Evolutionary conservation across 2,888 invertebrate species (phyloP), one percentile per base, ranked within the genome.

Genomic region (Nomada ruficornis): DNA sequence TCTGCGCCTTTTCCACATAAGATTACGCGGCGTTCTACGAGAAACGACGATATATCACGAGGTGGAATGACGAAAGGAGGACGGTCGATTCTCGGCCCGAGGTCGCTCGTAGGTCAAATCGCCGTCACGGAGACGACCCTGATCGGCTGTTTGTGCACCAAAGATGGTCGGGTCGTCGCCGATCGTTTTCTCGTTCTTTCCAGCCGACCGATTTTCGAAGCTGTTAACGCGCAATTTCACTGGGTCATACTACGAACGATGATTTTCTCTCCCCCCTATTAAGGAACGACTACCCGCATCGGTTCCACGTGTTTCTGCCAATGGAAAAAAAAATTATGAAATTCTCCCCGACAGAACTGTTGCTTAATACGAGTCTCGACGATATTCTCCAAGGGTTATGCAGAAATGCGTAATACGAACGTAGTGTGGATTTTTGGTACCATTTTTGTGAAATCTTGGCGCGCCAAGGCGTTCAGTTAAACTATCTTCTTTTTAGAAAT

Each of bases 51-150:
- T 86, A 76, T 82, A 84, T 83, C 87, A 78, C 74, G 78, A 87
- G 80, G 80, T 79, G 80, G 86, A 83, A 82, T 84, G 88, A 89
- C 88, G 87, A 89, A 89, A 89, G 87, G 88, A 89, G 89, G 87
- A 89, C 89, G 86, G 88, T 89, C 86, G 88, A 89, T 90, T 89
- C 87, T 84, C 80, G 86, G 81, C 77, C 80, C 86, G 86, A 88
- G 86, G 89, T 89, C 82, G 79, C 52, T 44, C 86, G 86, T 88
- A 88, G 89, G 89, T 89, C 88, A 89, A 89, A 88, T 80, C 64
- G 83, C 80, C 79, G 85, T 86, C 82, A 78, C 73, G 77, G 82
- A 62, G 80, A 36, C 84, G 86, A 86, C 85, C 85, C 82, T 80
- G 85, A 67, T 79, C 60, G 68, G 26, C 70, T 71, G 83, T 74